phyloP scores from a whole-genome alignment of 1,140 invertebrate species.

The Melanaphis sacchari region DNA sequence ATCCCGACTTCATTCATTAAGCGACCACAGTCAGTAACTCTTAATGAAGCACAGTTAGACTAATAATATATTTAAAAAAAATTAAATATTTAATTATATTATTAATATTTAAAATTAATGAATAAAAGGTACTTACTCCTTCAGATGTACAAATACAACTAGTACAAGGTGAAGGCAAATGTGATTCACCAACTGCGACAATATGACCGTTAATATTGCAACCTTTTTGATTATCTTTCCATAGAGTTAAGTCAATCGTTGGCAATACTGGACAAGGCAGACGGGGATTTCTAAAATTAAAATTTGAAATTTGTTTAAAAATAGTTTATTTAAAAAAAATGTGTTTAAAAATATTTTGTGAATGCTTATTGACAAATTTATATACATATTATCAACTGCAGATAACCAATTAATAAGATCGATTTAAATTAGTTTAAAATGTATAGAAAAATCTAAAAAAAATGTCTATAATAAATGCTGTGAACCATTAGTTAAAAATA shows the following conservation, averaged over 20 bases:
- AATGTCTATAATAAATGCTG: background rate
- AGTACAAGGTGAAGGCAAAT: conserved; percentile 84
- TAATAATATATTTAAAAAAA: conserved; percentile 65
- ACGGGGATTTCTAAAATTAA: conserved; percentile 72
- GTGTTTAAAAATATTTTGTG: background rate
- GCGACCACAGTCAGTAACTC: conserved; percentile 86
- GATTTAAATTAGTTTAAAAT: no score
- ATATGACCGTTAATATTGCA: conserved; percentile 81
- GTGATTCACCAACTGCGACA: conserved; percentile 79
- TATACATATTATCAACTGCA: no score
- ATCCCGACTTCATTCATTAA: conserved; percentile 80
- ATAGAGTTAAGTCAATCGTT: conserved; percentile 79
- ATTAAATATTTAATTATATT: background rate
- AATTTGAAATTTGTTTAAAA: background rate
- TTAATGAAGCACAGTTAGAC: conserved; percentile 87
- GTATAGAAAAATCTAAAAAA: no score
- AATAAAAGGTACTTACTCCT: conserved; percentile 64
- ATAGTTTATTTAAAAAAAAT: background rate
- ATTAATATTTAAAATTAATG: background rate
- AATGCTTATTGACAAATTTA: background rate
- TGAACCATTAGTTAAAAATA: background rate
- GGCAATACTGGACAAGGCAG: conserved; percentile 81
- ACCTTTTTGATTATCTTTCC: conserved; percentile 75
- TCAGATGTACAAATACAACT: conserved; percentile 85
- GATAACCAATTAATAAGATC: no score